phyloP scores from a whole-genome alignment of 2,113 vertebrate species.

The Serranochromis macrocephalus region DNA sequence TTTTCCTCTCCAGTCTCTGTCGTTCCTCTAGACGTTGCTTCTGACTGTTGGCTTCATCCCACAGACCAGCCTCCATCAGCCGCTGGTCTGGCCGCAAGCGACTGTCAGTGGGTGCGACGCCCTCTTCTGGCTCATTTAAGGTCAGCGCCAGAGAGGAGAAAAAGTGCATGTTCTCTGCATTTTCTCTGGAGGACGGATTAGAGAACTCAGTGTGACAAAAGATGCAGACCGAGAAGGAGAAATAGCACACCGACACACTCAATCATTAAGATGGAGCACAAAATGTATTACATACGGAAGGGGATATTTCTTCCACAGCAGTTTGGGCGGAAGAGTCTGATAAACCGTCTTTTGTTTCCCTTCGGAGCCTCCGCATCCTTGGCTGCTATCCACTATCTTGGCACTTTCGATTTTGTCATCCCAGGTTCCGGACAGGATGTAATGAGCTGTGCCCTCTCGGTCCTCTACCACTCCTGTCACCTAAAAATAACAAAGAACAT shows the following conservation, averaged over 20 bases:
- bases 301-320: slow-evolving; percentile 92
- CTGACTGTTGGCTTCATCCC: slow-evolving; percentile 88
- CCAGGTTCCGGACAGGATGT: slow-evolving; percentile 91
- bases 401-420: slow-evolving; percentile 92
- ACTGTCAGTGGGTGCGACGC: slow-evolving; percentile 84
- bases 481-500: slow-evolving; percentile 51
- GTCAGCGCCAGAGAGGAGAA: slow-evolving; percentile 91
- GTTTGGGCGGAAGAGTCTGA: slow-evolving; percentile 85
- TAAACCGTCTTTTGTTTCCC: slow-evolving; percentile 92
- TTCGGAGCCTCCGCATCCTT: slow-evolving; percentile 75
- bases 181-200: slow-evolving; percentile 70
- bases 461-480: slow-evolving; percentile 88
- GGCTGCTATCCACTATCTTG: slow-evolving; percentile 85
- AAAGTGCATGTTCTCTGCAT: slow-evolving; percentile 93
- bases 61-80: slow-evolving; percentile 89
- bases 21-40: slow-evolving; percentile 89
- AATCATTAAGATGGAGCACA: neutral
- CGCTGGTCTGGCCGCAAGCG: slow-evolving; percentile 87
- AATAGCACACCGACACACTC: neutral
- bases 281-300: slow-evolving; percentile 76
- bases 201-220: neutral
- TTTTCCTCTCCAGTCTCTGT: slow-evolving; percentile 79
- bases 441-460: slow-evolving; percentile 76
- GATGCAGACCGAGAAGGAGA: neutral
- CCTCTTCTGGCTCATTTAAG: slow-evolving; percentile 84